Evolutionary conservation across 2,888 invertebrate genomes (phyloP).

Genomic region (Sphinx pinastri): DNA sequence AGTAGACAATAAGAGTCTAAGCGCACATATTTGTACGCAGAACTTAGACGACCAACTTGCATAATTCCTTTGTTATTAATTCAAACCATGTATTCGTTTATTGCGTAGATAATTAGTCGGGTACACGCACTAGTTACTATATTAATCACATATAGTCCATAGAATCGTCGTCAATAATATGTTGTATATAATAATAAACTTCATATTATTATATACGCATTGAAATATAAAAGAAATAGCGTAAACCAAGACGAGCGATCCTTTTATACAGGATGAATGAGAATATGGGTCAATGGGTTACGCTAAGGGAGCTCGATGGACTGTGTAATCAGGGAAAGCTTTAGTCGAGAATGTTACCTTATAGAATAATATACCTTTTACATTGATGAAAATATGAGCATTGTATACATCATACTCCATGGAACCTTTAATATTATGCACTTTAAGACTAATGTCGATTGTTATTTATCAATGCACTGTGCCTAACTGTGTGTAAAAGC

Average conservation of each 20-base stretch:
- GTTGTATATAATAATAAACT: not conserved
- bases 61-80: conserved; percentile 51
- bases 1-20: conserved; percentile 15
- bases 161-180: conserved; percentile 2
- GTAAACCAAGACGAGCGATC: not conserved
- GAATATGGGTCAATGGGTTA: conserved; percentile 9
- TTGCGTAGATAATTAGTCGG: conserved; percentile 50
- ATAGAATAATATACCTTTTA: not conserved
- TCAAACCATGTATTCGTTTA: conserved; percentile 44
- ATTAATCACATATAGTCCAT: conserved; percentile 8
- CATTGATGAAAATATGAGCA: too few relatives aligned
- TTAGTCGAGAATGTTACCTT: not conserved
- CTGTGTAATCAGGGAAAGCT: not conserved
- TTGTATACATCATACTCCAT: too few relatives aligned
- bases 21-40: conserved; percentile 35
- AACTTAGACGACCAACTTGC: conserved; percentile 40
- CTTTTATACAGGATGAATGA: not conserved
- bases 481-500: not conserved
- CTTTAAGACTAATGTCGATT: not conserved
- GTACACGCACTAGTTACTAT: conserved; percentile 44
- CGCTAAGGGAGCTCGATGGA: not conserved
- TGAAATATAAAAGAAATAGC: not conserved
- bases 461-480: not conserved
- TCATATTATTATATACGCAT: not conserved
- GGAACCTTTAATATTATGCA: too few relatives aligned